Base-by-base conservation (phyloP, 1,140 invertebrate genomes). In the Zophobas atratus region DNA sequence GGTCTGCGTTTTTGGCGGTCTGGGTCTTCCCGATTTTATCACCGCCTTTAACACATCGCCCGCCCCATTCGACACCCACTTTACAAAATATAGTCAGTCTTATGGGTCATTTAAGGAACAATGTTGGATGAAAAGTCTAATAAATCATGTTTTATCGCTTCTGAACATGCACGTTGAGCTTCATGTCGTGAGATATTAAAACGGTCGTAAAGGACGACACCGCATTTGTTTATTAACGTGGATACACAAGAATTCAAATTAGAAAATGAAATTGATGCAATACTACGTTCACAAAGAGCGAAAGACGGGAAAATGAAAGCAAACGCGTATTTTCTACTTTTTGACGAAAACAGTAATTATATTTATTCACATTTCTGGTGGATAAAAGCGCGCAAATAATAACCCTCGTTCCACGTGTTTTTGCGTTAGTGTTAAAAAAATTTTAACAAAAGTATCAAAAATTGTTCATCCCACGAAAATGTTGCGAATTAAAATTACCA, bases 111-210 rank as follows among this genome's bases (percentile, higher is more conserved):
- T 60, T 60, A 60, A 60, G 56, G 36, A 60, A 39, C 38, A 60
- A 57, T 57, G 55, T 57, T 35, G 32, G 33, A 57, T 33, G 55
- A 57, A 39, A 36, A 60, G 35, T 60, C 35, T 20, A 6, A 60
- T 60, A 60, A 60, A 60, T 60, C 56, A 60, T 60, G 6, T 60
- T 60, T 60, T 60, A 60, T 60, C 56, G 56, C 38, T 36, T 60
- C 56, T n/a, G 56, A 39, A 60, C 56, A 60, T 60, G 56, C 56
- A 60, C 34, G 56, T n/a, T 39, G 36, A 39, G 6, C 35, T 36
- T 57, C 55, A 60, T 36, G 56, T 60, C 38, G 34, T 60, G 32
- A 60, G 56, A 60, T 36, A 36, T 60, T 55, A 35, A 60, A 35
- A 8, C 38, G 56, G 56, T n/a, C 36, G 38, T 60, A 60, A 60